Conservation (phyloP, 2,113 vertebrate genomes). For the Ramphastos sulfuratus region DNA sequence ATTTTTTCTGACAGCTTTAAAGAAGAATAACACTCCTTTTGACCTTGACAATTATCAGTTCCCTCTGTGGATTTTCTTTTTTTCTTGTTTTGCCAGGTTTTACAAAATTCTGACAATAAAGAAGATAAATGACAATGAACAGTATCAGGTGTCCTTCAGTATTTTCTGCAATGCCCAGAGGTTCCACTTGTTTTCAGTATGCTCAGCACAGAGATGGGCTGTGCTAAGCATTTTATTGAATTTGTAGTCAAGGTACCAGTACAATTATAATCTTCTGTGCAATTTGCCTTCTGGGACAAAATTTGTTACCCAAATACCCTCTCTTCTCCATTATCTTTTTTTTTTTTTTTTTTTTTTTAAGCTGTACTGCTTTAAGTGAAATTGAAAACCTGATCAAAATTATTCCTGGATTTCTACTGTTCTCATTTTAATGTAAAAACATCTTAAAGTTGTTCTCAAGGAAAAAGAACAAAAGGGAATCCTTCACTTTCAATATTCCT, state of each 20-base stretch:
- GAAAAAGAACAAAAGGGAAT: not conserved
- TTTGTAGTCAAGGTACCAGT: conserved; percentile 37
- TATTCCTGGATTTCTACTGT: not conserved
- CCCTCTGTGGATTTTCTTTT: not conserved
- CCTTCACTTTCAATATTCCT: not conserved
- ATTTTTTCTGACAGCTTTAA: conserved; percentile 34
- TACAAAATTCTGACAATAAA: conserved; percentile 41
- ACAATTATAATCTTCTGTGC: conserved; percentile 5
- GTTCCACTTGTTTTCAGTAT: conserved; percentile 15
- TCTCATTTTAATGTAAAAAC: not conserved
- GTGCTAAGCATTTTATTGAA: conserved; percentile 39
- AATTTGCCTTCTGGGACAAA: conserved; percentile 27
- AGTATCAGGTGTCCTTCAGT: conserved; percentile 25
- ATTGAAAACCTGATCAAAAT: conserved; percentile 23
- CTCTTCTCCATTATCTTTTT: not conserved
- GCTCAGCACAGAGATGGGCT: conserved; percentile 19
- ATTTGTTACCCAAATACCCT: not conserved
- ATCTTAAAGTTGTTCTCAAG: not conserved
- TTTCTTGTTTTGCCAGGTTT: conserved; percentile 34
- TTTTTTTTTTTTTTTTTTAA: not conserved
- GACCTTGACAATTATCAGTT: conserved; percentile 26
- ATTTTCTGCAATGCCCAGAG: conserved; percentile 11
- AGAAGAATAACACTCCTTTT: not conserved
- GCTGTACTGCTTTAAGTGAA: not conserved
- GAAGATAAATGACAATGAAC: conserved; percentile 51